Percentiles rank a stretch among this genome's conserved stretches.
Conservation (phyloP, 2,888 invertebrate genomes). For the Actias luna region DNA sequence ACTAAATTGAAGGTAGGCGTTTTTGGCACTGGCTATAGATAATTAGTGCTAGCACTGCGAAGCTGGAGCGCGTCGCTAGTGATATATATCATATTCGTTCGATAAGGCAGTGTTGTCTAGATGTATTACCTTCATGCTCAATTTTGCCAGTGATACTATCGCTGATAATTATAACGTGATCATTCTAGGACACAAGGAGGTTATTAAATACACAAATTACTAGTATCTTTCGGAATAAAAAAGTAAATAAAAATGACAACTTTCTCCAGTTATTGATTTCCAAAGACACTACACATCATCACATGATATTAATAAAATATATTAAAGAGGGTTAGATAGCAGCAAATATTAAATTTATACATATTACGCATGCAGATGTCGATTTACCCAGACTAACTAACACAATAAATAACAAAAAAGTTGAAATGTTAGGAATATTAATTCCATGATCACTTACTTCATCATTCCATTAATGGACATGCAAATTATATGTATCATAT, state of each 20-base stretch:
- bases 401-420: not conserved
- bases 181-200: too few species aligned
- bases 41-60: too few species aligned
- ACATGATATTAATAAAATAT: not conserved
- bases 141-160: too few species aligned
- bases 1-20: not conserved
- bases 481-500: too few species aligned
- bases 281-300: not conserved
- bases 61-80: too few species aligned
- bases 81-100: too few species aligned
- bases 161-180: too few species aligned
- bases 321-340: not conserved
- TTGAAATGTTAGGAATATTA: not conserved
- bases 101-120: too few species aligned
- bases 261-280: not conserved
- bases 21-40: too few species aligned
- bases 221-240: too few species aligned
- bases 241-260: not conserved
- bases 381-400: not conserved
- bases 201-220: too few species aligned
- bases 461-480: not conserved
- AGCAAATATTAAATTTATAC: not conserved
- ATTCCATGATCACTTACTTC: not conserved
- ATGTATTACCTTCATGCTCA: too few species aligned
- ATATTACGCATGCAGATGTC: slow-evolving; percentile 21